These are phyloP conservation scores for Trogon melanurus DNA, from an alignment of 2,113 vertebrate species.

Conservation along the genomic window DNA sequence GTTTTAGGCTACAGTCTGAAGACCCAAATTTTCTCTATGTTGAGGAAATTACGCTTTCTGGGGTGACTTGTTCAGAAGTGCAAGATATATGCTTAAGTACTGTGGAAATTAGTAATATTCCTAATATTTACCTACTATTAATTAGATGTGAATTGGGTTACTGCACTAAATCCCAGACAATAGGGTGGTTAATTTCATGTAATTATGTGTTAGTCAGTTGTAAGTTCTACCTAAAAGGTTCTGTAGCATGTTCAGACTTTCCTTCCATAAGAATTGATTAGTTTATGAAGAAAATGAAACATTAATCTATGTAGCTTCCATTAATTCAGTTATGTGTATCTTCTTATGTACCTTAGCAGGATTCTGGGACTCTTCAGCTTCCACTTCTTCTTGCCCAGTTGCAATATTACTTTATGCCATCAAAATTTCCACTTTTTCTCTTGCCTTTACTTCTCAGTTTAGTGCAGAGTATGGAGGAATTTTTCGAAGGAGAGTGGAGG, in stretches of 20 bases:
- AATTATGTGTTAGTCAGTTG: not conserved
- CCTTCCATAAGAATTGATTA: not conserved
- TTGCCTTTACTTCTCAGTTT: not conserved
- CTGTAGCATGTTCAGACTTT: not conserved
- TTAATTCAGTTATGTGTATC: not conserved
- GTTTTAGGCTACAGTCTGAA: not conserved
- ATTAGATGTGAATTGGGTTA: not conserved
- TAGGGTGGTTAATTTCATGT: not conserved
- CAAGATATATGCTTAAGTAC: not conserved
- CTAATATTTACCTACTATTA: not conserved
- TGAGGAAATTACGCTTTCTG: not conserved
- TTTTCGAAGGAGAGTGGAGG: not conserved
- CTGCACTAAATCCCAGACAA: not conserved
- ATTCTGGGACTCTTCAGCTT: not conserved
- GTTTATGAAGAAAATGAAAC: not conserved
- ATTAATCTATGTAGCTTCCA: not conserved
- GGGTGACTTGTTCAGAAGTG: not conserved
- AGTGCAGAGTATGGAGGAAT: not conserved
- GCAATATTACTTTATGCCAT: not conserved
- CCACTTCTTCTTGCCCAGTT: not conserved
- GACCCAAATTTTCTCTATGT: not conserved
- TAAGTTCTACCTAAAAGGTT: not conserved
- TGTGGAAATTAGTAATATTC: not conserved
- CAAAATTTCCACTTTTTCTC: not conserved
- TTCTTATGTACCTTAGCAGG: not conserved